A percentile compares a stretch with the other conserved stretches of the same genome.
These are phyloP conservation scores for Papilio gigon DNA, from an alignment of 2,888 invertebrate species.

Conservation along the genomic window DNA sequence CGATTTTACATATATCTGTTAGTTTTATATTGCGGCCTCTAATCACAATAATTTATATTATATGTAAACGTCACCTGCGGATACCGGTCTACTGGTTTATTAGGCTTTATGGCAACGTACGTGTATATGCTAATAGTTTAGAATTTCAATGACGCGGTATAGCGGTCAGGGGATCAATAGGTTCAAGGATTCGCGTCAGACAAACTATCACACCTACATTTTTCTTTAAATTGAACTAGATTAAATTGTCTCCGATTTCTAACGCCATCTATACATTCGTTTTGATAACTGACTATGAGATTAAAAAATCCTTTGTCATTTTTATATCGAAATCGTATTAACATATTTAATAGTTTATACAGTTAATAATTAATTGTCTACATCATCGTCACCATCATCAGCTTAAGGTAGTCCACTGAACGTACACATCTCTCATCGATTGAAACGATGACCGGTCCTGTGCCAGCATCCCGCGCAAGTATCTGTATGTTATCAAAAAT, in stretches of 20 bases:
- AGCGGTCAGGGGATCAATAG: conserved; percentile 8
- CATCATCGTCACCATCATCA: too few species aligned
- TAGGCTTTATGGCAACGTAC: background rate
- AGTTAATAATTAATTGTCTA: too few species aligned
- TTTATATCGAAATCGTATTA: too few species aligned
- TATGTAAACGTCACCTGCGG: background rate
- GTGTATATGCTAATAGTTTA: conserved; percentile 26
- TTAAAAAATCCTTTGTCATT: too few species aligned
- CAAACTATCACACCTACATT: background rate
- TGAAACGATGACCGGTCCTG: too few species aligned
- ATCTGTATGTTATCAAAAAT: too few species aligned
- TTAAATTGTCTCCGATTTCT: background rate
- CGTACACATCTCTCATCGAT: too few species aligned
- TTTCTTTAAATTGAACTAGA: background rate
- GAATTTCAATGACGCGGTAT: background rate
- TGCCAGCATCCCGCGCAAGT: too few species aligned
- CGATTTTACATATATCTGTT: conserved; percentile 39
- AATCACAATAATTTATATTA: conserved; percentile 25
- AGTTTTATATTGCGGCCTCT: conserved; percentile 21
- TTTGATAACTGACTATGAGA: too few species aligned
- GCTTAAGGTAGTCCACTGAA: too few species aligned
- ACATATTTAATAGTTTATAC: too few species aligned
- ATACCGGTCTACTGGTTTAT: conserved; percentile 11
- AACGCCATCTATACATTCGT: background rate
- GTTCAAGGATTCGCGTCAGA: conserved; percentile 1